Evolutionary conservation across 2,888 invertebrate genomes (phyloP).

Genomic region (Glyphotaelius pellucidus): DNA sequence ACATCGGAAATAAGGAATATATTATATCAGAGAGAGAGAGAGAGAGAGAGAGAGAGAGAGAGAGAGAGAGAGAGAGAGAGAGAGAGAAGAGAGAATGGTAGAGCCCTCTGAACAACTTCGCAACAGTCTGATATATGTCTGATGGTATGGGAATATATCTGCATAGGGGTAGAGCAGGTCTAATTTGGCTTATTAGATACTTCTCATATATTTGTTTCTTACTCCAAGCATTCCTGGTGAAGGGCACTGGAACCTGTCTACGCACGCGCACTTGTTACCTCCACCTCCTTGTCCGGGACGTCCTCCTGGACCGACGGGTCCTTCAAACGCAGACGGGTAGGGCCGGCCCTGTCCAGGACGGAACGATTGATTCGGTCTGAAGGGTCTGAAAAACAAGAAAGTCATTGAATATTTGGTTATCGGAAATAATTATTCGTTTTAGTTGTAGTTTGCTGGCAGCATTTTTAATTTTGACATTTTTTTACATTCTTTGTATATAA

Average conservation of each 20-base stretch:
- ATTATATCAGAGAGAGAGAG: no score
- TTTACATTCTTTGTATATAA: no score
- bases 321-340: conserved; percentile 4
- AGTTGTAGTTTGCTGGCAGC: background rate
- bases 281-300: conserved; percentile 7
- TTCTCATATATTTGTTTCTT: conserved; percentile 5
- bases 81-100: background rate
- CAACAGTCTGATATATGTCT: background rate
- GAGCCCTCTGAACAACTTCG: background rate
- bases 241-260: conserved; percentile 57
- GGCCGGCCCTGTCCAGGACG: conserved; percentile 49
- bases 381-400: conserved; percentile 55
- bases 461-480: no score
- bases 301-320: conserved; percentile 14
- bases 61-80: no score
- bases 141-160: no score
- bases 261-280: conserved; percentile 59
- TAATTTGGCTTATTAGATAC: background rate
- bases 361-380: conserved; percentile 59
- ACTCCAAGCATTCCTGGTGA: conserved; percentile 59
- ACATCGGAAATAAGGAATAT: no score
- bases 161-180: no score
- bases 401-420: background rate
- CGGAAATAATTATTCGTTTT: background rate
- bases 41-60: no score